Evolutionary conservation across 1,140 invertebrate species (phyloP), one percentile per base, ranked within the genome.

Genomic region (Homalodisca vitripennis): DNA sequence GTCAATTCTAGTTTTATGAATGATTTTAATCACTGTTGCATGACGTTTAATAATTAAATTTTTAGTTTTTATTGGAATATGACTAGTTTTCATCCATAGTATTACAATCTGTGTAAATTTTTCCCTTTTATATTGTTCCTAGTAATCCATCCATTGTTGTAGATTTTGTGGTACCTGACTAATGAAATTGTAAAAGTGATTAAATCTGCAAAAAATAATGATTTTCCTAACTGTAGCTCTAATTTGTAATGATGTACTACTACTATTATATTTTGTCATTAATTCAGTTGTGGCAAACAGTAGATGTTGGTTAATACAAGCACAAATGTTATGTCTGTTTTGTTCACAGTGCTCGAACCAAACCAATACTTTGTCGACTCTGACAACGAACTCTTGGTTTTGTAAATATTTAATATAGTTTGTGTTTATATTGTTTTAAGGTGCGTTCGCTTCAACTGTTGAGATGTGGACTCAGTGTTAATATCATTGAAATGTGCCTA

Each of bases 401-500:
- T 53, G 48, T 53, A 53, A 53, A 53, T 53, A 60, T 30, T 10
- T 60, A n/a, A n/a, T n/a, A n/a, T 60, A 2, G 26, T 6, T 41
- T 41, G 6, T 41, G 17, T 6, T 41, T 60, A 60, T 60, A 41
- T 41, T 41, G 34, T n/a, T 41, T 41, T 6, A 41, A 10, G 6
- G 17, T 17, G 6, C 6, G 34, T 6, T 10, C 6, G 34, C 17
- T 6, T 41, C 34, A 17, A 10, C 6, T 6, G 6, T 6, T 41
- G 34, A 41, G 34, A 6, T 41, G 17, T 10, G 55, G 24, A 60
- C 55, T 60, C 6, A 12, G 55, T 60, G 55, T 60, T 60, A 51
- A 60, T 60, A 60, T 60, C 55, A 60, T 22, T 27, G 55, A 66
- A 66, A 66, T 66, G 63, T 66, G 63, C 63, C 63, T 66, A 66